Evolutionary conservation across 2,797 vertebrate genomes (phyloP).

Genomic region (Esox masquinongy): DNA sequence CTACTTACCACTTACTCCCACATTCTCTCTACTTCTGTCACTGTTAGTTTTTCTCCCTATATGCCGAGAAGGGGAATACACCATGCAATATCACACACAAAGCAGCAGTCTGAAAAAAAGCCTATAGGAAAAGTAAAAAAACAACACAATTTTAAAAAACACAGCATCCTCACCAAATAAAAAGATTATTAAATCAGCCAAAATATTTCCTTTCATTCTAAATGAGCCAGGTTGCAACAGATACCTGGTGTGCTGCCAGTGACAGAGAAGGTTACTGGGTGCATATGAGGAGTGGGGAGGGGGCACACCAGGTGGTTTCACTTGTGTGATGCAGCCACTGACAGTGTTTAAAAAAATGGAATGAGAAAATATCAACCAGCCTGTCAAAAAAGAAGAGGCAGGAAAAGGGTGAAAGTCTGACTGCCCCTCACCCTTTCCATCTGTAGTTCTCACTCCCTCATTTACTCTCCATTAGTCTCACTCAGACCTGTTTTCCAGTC

Average conservation of each 20-base stretch:
- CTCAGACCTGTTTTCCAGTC: constrained; percentile 74
- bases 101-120: constrained; percentile 40
- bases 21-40: constrained; percentile 1
- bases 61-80: constrained; percentile 42
- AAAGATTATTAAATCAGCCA: constrained; percentile 69
- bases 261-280: constrained; percentile 68
- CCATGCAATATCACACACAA: constrained; percentile 55
- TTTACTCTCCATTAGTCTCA: constrained; percentile 70
- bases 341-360: constrained; percentile 50
- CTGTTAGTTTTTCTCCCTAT: not conserved
- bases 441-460: constrained; percentile 44
- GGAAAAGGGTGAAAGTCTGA: constrained; percentile 40
- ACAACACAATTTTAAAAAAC: constrained; percentile 54
- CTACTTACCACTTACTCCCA: not conserved
- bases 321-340: constrained; percentile 72
- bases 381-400: constrained; percentile 65
- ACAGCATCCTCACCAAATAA: constrained; percentile 64
- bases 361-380: constrained; percentile 51
- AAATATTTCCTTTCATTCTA: constrained; percentile 69
- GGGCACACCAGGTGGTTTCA: constrained; percentile 74
- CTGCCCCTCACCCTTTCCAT: not conserved
- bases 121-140: constrained; percentile 31
- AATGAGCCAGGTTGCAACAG: constrained; percentile 67
- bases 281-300: constrained; percentile 44
- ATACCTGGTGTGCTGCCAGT: constrained; percentile 67